Evolutionary conservation across 2,888 invertebrate species (phyloP).

Genomic region (Tetranychus truncatus): DNA sequence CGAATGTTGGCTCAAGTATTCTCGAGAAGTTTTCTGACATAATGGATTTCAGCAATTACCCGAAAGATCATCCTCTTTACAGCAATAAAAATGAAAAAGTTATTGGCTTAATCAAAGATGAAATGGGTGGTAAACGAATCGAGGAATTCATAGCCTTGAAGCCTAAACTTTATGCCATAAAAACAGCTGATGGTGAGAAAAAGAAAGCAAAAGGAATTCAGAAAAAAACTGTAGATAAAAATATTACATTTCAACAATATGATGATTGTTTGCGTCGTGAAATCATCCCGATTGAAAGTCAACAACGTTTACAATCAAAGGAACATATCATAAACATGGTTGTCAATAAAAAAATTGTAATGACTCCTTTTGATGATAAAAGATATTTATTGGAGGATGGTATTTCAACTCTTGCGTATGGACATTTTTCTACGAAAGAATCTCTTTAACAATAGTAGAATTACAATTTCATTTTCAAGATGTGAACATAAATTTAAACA

Average conservation of each 20-base stretch:
- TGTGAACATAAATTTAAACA: background rate
- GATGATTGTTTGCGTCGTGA: background rate
- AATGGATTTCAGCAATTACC: slow-evolving; percentile 3
- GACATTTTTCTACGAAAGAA: background rate
- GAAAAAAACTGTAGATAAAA: background rate
- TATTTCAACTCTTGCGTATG: background rate
- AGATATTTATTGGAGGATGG: background rate
- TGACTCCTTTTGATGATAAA: slow-evolving; percentile 6
- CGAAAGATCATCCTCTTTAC: background rate
- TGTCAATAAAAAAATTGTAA: background rate
- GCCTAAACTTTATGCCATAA: background rate
- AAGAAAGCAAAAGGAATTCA: background rate
- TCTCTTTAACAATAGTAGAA: background rate
- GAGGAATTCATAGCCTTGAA: background rate
- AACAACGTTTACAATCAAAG: background rate
- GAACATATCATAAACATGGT: background rate
- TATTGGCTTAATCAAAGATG: background rate
- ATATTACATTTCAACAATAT: background rate
- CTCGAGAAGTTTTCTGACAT: background rate
- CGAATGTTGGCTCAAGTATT: background rate
- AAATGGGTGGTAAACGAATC: background rate
- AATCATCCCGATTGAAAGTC: background rate
- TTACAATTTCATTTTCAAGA: background rate
- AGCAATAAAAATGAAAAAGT: background rate
- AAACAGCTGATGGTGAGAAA: background rate